Conservation (phyloP, 2,113 vertebrate species). For the Synchiropus splendidus region DNA sequence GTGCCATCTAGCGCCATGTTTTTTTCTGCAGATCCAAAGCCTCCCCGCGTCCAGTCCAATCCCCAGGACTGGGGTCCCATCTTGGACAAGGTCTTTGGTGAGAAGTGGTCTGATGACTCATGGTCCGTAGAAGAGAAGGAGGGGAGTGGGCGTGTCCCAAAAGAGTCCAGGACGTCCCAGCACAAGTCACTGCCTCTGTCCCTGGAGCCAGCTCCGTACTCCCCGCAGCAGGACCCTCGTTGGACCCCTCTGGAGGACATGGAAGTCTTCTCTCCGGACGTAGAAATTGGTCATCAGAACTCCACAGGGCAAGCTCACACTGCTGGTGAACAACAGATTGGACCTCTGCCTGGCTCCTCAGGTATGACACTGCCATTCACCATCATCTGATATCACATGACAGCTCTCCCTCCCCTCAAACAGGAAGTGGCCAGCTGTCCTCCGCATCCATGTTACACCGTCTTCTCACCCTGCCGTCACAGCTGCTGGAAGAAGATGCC, state of each 20-base stretch:
- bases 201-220: slow-evolving; percentile 42
- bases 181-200: slow-evolving; percentile 1
- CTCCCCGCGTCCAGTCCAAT: slow-evolving; percentile 33
- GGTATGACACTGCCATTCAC: too few relatives aligned
- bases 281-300: slow-evolving; percentile 2
- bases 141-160: not conserved
- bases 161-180: not conserved
- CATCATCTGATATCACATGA: too few relatives aligned
- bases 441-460: slow-evolving; percentile 70
- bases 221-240: slow-evolving; percentile 49
- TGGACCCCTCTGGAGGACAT: slow-evolving; percentile 62
- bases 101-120: slow-evolving; percentile 65
- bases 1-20: too few relatives aligned
- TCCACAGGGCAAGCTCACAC: not conserved
- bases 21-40: slow-evolving; percentile 15
- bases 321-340: too few relatives aligned
- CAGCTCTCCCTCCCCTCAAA: not conserved
- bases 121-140: slow-evolving; percentile 26
- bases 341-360: slow-evolving; percentile 30
- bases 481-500: slow-evolving; percentile 56
- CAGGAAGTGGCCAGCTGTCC: slow-evolving; percentile 31
- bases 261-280: slow-evolving; percentile 50
- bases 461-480: slow-evolving; percentile 65
- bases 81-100: slow-evolving; percentile 68
- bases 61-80: slow-evolving; percentile 72